Evolutionary conservation across 1,140 invertebrate genomes (phyloP), one percentile per base, ranked within the genome.

Genomic region (Belonocnema kinseyi): DNA sequence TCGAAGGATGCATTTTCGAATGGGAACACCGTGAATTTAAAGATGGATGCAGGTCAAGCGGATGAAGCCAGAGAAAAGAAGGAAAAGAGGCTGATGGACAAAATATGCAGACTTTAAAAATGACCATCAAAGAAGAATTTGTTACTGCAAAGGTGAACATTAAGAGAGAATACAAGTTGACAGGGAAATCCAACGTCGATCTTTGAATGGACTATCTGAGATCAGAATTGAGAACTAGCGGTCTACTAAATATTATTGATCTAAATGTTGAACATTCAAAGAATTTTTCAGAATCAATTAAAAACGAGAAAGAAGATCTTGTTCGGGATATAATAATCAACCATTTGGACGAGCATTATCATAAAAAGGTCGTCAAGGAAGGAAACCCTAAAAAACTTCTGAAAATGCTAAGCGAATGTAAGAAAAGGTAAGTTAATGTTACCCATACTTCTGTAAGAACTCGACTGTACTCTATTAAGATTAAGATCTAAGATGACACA

Each of bases 301-400:
- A 0, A 16, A 16, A 14, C 11, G 21, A 61, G 14, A 14, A 33
- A 19, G 33, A 61, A 61, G 14, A 56, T 21, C 6, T 56, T 56
- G 19, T 56, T 56, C 80, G 79, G 78, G 76, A 82, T 14, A 76
- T 82, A 13, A 82, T 82, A 16, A 75, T 52, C 0, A 75, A 75
- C 50, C 70, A 52, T 19, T 13, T 82, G 73, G 81, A 79, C 52
- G 75, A 80, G 46, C 73, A 78, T 10, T 80, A 80, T 21, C 61
- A 79, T 33, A 78, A 76, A 54, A 75, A 13, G 16, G 54, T 83
- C 46, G 14, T 80, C 14, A 53, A 56, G 16, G 75, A 80, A 50
- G 75, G 13, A 11, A 76, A 80, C 50, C 79, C 81, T 12, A 72
- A 13, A 74, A 50, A 73, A 17, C 51, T 82, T 19, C 26, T 82